A percentile compares a stretch with the other conserved stretches of the same genome.
Conservation (phyloP, 2,888 invertebrate species). For the Aporophyla lueneburgensis region DNA sequence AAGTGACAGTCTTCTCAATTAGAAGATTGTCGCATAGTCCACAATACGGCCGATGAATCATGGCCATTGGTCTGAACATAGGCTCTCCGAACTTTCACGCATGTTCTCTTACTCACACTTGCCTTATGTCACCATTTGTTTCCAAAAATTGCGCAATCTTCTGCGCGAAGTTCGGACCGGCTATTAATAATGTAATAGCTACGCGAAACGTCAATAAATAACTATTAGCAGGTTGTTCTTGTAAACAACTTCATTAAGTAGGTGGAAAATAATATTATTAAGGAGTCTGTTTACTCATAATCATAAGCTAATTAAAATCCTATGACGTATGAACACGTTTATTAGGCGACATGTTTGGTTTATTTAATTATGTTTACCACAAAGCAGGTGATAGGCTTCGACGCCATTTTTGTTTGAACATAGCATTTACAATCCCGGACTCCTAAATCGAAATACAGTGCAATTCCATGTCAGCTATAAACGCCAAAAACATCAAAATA, state of each 20-base stretch:
- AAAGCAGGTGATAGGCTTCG: conserved; percentile 17
- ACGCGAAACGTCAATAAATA: conserved; percentile 28
- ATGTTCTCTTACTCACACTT: too few species aligned
- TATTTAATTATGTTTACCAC: conserved; percentile 22
- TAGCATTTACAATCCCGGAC: background rate
- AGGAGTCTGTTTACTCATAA: conserved; percentile 36
- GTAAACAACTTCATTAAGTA: conserved; percentile 48
- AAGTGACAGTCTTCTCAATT: background rate
- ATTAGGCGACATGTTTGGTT: conserved; percentile 16
- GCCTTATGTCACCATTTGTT: too few species aligned
- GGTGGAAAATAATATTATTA: conserved; percentile 18
- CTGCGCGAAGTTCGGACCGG: background rate
- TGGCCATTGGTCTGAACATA: background rate
- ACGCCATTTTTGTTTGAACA: background rate
- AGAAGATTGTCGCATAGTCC: background rate
- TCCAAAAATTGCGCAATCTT: background rate
- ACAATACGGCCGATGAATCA: background rate
- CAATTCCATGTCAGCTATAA: too few species aligned
- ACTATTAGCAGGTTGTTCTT: conserved; percentile 13
- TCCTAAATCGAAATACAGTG: too few species aligned
- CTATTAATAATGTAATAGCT: background rate
- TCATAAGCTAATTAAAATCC: conserved; percentile 37
- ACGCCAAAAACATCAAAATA: too few species aligned
- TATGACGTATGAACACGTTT: conserved; percentile 9
- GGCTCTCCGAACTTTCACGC: background rate